phyloP scores from a whole-genome alignment of 2,888 invertebrate species.

The Ophion ellenae region DNA sequence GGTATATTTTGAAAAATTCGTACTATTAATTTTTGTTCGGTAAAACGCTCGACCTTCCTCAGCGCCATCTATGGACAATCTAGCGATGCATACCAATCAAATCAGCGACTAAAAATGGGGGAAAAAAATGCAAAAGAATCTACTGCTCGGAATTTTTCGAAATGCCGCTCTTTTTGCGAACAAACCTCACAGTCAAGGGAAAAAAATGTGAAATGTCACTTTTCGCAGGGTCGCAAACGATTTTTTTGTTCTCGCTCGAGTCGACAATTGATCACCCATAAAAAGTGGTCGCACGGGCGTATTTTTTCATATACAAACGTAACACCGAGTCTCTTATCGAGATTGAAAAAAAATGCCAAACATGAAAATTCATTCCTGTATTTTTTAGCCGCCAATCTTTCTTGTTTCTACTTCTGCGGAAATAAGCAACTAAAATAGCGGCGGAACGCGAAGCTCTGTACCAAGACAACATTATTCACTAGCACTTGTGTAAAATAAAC shows the following conservation, averaged over 20 bases:
- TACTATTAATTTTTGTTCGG: too few relatives aligned
- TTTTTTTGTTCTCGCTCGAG: neutral
- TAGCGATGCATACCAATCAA: neutral
- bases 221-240: neutral
- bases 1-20: too few relatives aligned
- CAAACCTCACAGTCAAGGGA: neutral
- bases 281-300: neutral
- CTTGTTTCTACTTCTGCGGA: neutral
- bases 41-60: too few relatives aligned
- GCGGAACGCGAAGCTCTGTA: neutral
- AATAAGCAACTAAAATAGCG: neutral
- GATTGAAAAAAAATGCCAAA: neutral
- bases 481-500: neutral
- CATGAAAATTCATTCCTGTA: neutral
- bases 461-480: neutral
- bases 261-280: neutral
- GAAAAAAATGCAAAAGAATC: neutral
- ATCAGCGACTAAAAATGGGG: neutral
- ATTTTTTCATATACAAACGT: too few relatives aligned
- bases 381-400: neutral
- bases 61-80: too few relatives aligned
- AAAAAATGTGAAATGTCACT: neutral
- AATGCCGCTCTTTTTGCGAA: neutral
- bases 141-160: neutral
- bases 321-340: too few relatives aligned